Percentiles rank a stretch among this genome's conserved stretches.
phyloP scores from a whole-genome alignment of 2,797 vertebrate species.

The Poeciliopsis turneri region DNA sequence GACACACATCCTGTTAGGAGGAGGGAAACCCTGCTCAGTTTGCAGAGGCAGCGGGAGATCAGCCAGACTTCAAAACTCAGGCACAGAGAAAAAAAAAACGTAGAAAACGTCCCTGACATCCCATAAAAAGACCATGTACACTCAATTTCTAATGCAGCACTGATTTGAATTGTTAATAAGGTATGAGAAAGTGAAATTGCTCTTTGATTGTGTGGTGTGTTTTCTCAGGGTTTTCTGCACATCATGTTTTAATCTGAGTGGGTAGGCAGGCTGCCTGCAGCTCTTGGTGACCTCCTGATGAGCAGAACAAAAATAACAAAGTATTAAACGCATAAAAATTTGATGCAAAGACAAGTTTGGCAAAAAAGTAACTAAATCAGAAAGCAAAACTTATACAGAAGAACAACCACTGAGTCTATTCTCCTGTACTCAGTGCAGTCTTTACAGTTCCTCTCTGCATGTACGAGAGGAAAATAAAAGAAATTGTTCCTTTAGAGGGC shows the following conservation, averaged over 20 bases:
- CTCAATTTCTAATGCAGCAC: constrained; percentile 21
- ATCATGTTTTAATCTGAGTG: constrained; percentile 35
- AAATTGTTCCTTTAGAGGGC: not conserved
- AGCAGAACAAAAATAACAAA: constrained; percentile 26
- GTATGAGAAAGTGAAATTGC: constrained; percentile 35
- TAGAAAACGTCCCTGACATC: constrained; percentile 35
- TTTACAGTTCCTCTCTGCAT: constrained; percentile 2
- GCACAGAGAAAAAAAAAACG: constrained; percentile 46
- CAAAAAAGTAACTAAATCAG: constrained; percentile 6
- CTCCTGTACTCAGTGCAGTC: not conserved
- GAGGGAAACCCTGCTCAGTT: constrained; percentile 37
- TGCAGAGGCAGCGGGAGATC: constrained; percentile 49
- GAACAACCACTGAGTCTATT: not conserved
- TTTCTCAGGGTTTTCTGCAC: constrained; percentile 34
- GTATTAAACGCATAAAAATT: constrained; percentile 10
- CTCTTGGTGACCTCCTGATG: constrained; percentile 53
- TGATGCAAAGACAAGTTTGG: constrained; percentile 17
- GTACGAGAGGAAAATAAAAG: not conserved
- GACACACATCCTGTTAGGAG: constrained; percentile 31
- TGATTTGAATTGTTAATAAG: constrained; percentile 57
- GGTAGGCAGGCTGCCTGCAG: constrained; percentile 35
- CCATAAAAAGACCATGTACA: constrained; percentile 54
- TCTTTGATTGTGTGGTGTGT: constrained; percentile 42
- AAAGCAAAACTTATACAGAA: constrained; percentile 17
- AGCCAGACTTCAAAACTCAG: constrained; percentile 39